These are phyloP conservation scores for Nymphalis c-album DNA, from an alignment of 2,888 invertebrate genomes.

Conservation along the genomic window DNA sequence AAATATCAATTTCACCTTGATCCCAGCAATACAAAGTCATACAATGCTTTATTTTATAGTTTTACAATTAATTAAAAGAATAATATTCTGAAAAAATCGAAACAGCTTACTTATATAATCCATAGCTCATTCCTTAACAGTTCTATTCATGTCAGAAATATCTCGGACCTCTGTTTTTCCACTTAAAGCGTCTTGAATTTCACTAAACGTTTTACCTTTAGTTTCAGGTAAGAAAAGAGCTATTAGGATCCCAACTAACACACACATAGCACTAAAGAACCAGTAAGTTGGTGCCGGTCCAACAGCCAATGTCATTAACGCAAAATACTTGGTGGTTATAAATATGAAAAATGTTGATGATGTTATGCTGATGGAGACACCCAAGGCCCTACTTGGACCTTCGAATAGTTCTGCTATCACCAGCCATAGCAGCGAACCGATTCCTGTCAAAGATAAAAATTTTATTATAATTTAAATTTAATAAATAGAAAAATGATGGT, in stretches of 20 bases:
- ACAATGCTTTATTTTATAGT: no score
- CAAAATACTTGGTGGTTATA: constrained; percentile 55
- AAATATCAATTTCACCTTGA: no score
- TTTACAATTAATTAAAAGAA: no score
- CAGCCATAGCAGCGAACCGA: constrained; percentile 59
- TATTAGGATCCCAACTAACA: constrained; percentile 47
- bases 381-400: constrained; percentile 52
- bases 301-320: constrained; percentile 43
- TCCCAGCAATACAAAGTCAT: no score
- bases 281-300: constrained; percentile 58
- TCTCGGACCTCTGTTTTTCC: constrained; percentile 7
- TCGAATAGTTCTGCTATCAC: constrained; percentile 60
- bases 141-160: no score
- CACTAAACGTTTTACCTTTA: constrained; percentile 61
- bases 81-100: no score
- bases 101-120: neutral
- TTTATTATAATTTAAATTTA: no score
- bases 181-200: constrained; percentile 57
- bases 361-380: constrained; percentile 45
- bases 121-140: neutral
- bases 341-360: constrained; percentile 45
- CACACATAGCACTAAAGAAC: constrained; percentile 49
- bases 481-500: no score
- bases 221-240: constrained; percentile 63
- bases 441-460: constrained; percentile 48